Percentiles rank a stretch among this genome's conserved stretches.
phyloP scores from a whole-genome alignment of 2,113 vertebrate genomes.

The Cricetomys ansorgei region DNA sequence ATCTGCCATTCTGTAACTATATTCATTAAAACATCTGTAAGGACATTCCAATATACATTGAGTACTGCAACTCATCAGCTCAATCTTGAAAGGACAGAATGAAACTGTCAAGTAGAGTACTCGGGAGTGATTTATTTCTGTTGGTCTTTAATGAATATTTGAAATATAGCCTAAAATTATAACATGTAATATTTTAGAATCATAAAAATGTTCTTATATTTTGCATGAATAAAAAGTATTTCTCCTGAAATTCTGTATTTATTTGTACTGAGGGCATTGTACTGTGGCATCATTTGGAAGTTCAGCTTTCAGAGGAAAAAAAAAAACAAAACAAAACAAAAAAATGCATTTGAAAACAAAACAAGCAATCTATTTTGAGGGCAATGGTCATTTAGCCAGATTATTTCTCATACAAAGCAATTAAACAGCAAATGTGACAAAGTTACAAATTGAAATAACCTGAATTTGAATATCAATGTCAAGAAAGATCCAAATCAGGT shows the following conservation, averaged over 20 bases:
- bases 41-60: background rate
- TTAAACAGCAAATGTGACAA: conserved; percentile 42
- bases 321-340: conserved; percentile 16
- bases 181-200: conserved; percentile 24
- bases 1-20: background rate
- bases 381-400: background rate
- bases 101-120: background rate
- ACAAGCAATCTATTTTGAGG: conserved; percentile 15
- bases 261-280: conserved; percentile 6
- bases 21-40: background rate
- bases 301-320: conserved; percentile 50
- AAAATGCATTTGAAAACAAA: conserved; percentile 58
- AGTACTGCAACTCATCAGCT: background rate
- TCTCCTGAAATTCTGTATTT: conserved; percentile 12
- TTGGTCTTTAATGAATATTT: background rate
- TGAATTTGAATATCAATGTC: conserved; percentile 46
- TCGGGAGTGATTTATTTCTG: conserved; percentile 17
- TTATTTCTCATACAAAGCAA: background rate
- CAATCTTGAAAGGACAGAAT: background rate
- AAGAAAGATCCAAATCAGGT: background rate
- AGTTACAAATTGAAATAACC: conserved; percentile 31
- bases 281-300: conserved; percentile 56
- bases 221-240: conserved; percentile 63
- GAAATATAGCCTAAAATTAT: background rate
- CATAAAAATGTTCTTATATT: conserved; percentile 4